Evolutionary conservation across 2,113 vertebrate genomes (phyloP).

Genomic region (Ptilonorhynchus violaceus): DNA sequence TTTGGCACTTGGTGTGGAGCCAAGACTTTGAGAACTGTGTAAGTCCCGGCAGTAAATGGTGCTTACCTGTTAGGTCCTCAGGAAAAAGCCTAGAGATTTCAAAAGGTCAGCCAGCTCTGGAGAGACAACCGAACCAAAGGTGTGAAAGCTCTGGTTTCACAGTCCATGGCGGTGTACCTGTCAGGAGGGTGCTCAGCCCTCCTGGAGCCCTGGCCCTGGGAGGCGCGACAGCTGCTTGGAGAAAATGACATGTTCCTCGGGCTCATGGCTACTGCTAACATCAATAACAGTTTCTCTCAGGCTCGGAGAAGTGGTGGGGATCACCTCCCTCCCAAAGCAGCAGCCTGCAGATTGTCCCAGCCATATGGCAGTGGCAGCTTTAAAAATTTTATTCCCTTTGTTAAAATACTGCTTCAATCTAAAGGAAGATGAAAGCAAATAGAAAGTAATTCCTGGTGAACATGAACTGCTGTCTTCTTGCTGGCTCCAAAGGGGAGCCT

Average conservation of each 20-base stretch:
- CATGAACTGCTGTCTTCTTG: neutral
- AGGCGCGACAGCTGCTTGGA: neutral
- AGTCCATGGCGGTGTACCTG: neutral
- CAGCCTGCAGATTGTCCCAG: neutral
- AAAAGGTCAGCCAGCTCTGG: neutral
- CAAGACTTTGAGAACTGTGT: neutral
- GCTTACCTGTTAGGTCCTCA: neutral
- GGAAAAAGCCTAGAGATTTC: neutral
- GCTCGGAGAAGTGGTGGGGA: neutral
- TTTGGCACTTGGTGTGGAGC: neutral
- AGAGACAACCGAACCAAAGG: neutral
- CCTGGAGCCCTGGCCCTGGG: neutral
- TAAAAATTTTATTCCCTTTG: neutral
- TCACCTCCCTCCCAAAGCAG: neutral
- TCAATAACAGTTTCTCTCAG: neutral
- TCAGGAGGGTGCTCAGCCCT: neutral
- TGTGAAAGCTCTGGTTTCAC: neutral
- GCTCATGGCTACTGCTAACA: neutral
- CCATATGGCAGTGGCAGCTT: neutral
- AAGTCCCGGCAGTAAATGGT: neutral
- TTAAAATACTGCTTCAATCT: neutral
- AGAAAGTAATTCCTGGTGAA: constrained; percentile 12
- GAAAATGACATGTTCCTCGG: neutral
- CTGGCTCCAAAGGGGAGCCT: neutral
- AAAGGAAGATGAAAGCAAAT: neutral